These are phyloP conservation scores for Hydrophis major DNA, from an alignment of 2,797 vertebrate species.

Conservation along the genomic window DNA sequence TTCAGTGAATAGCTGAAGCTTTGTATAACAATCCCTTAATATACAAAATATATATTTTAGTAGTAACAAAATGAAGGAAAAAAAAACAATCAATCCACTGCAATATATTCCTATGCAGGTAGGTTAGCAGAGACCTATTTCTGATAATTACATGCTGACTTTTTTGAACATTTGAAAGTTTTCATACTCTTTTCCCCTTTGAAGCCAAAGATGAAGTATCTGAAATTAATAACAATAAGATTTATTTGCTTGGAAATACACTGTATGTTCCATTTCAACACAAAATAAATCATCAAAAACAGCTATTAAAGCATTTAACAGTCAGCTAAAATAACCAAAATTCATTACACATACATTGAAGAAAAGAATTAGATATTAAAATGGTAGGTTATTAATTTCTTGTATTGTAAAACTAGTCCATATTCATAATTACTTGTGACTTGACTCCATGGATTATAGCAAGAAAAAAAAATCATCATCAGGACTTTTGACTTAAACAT, in stretches of 20 bases:
- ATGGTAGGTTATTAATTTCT: background rate
- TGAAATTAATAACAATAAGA: background rate
- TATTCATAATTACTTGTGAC: constrained; percentile 20
- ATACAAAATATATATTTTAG: background rate
- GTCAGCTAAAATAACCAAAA: constrained; percentile 24
- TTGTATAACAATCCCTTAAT: background rate
- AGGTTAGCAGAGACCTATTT: background rate
- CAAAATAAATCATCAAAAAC: constrained; percentile 15
- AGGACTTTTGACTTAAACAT: constrained; percentile 30
- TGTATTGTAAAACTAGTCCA: constrained; percentile 6
- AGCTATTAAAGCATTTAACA: constrained; percentile 8
- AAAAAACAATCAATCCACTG: background rate
- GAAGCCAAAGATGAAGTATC: background rate
- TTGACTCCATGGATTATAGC: background rate
- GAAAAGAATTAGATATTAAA: constrained; percentile 31
- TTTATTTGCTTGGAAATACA: background rate
- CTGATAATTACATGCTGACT: background rate
- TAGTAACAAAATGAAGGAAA: background rate
- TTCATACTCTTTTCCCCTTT: background rate
- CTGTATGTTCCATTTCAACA: background rate
- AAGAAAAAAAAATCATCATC: constrained; percentile 32
- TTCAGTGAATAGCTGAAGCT: background rate
- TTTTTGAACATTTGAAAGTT: background rate
- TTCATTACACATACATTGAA: constrained; percentile 13
- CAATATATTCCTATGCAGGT: background rate